phyloP scores from a whole-genome alignment of 2,888 invertebrate species.

The Eilema griseolum region DNA sequence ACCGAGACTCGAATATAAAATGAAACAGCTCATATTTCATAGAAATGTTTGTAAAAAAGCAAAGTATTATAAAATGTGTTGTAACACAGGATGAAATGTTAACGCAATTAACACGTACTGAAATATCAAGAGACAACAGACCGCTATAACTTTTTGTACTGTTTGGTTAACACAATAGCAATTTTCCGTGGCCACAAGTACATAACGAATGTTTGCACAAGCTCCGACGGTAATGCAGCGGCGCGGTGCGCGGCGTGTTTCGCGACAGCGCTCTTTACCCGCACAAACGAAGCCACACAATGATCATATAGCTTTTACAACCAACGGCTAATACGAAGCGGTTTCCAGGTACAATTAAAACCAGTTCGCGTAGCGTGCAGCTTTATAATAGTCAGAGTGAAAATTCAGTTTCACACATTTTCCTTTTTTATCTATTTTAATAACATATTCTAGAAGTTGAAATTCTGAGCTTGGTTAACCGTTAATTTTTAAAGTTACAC shows the following conservation, averaged over 20 bases:
- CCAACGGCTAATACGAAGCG: constrained; percentile 39
- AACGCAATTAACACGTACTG: constrained; percentile 51
- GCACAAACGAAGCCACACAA: constrained; percentile 39
- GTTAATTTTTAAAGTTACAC: constrained; percentile 6
- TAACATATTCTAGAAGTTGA: constrained; percentile 5
- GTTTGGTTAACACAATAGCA: constrained; percentile 46
- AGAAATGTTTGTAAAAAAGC: constrained; percentile 1
- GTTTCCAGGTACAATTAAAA: constrained; percentile 53
- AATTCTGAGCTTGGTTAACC: not conserved
- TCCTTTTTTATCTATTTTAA: constrained; percentile 6
- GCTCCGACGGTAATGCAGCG: constrained; percentile 42
- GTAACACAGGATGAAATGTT: constrained; percentile 35
- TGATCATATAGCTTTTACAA: constrained; percentile 37
- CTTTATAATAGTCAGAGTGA: constrained; percentile 35
- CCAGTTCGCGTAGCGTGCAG: constrained; percentile 33
- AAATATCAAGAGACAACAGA: constrained; percentile 46
- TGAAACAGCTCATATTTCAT: constrained; percentile 1
- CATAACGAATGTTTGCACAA: constrained; percentile 60
- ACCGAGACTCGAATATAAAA: not conserved
- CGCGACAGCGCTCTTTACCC: constrained; percentile 35
- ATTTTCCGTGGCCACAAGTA: constrained; percentile 56
- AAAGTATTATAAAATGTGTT: constrained; percentile 9
- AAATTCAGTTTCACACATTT: constrained; percentile 39
- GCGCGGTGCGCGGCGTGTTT: constrained; percentile 27
- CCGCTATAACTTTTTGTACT: constrained; percentile 48